These are phyloP conservation scores for Anguilla marmorata DNA, from an alignment of 2,797 vertebrate genomes.

Conservation along the genomic window DNA sequence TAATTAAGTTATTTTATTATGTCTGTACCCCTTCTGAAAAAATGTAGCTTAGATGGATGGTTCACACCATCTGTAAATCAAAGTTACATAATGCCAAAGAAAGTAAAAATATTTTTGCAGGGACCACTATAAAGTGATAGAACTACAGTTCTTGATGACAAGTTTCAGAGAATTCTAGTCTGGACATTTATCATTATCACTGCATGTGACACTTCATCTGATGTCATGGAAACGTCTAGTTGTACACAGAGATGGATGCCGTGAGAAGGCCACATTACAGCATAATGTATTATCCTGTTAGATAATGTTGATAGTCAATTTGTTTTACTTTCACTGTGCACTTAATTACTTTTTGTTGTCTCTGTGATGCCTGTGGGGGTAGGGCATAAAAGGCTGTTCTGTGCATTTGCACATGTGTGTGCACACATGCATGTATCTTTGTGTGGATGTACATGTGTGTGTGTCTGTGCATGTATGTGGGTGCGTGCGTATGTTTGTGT, in stretches of 20 bases:
- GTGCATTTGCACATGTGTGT: not conserved
- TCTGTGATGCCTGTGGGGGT: not conserved
- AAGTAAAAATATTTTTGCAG: not conserved
- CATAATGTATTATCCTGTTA: constrained; percentile 7
- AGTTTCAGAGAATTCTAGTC: not conserved
- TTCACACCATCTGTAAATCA: not conserved
- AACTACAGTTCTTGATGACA: not conserved
- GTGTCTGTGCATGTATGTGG: not conserved
- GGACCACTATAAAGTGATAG: not conserved
- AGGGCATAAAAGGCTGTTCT: not conserved
- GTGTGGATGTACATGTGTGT: not conserved
- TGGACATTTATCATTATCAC: not conserved
- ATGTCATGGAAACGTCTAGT: constrained; percentile 4
- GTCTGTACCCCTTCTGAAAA: not conserved
- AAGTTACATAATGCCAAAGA: not conserved
- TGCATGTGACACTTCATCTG: not conserved
- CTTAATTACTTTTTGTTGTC: not conserved
- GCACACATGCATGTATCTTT: not conserved
- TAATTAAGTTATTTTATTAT: not conserved
- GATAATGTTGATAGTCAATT: constrained; percentile 9
- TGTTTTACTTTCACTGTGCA: not conserved
- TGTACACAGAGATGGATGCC: not conserved
- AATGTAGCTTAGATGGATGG: not conserved
- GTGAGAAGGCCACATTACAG: not conserved
- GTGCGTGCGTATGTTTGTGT: not conserved